These are phyloP conservation scores for Strix uralensis DNA, from an alignment of 2,113 vertebrate genomes.

Conservation along the genomic window DNA sequence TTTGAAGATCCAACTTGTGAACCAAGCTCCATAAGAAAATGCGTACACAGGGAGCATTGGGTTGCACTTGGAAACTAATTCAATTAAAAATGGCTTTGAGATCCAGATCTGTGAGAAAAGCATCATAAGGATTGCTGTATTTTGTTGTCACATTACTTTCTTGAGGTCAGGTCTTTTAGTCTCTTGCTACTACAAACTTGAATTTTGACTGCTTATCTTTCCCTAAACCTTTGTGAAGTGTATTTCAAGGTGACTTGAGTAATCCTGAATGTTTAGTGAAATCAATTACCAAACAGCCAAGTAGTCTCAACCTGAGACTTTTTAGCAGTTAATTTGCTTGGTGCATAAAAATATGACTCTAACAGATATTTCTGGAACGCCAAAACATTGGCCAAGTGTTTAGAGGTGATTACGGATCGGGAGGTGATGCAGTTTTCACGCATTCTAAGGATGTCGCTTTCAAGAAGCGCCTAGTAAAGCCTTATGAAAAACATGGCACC, in stretches of 20 bases:
- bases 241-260: not conserved
- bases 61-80: not conserved
- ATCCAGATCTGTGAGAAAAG: not conserved
- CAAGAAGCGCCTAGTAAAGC: not conserved
- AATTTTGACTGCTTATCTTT: not conserved
- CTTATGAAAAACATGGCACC: not conserved
- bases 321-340: not conserved
- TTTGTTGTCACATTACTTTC: not conserved
- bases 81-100: not conserved
- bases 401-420: not conserved
- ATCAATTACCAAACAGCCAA: not conserved
- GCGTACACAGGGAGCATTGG: not conserved
- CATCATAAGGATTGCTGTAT: not conserved
- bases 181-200: not conserved
- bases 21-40: not conserved
- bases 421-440: not conserved
- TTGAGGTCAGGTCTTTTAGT: not conserved
- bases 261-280: not conserved
- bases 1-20: not conserved
- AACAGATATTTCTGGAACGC: not conserved
- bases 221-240: not conserved
- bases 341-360: not conserved
- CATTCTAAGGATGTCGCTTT: not conserved
- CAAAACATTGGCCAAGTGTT: not conserved
- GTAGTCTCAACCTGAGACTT: not conserved